These are phyloP conservation scores for Hypocryptadius cinnamomeus DNA, from an alignment of 2,113 vertebrate species.

Conservation along the genomic window DNA sequence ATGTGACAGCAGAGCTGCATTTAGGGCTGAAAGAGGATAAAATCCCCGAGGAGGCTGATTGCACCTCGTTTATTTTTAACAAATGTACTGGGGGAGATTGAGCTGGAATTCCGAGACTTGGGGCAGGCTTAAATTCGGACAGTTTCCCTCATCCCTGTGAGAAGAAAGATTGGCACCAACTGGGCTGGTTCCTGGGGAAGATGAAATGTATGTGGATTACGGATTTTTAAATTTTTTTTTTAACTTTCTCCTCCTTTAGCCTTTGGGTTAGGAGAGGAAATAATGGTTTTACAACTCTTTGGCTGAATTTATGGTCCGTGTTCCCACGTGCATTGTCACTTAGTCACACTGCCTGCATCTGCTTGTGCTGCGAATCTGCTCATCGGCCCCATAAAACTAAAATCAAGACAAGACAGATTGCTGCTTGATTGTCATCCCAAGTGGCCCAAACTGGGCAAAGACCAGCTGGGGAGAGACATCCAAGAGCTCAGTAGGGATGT, in stretches of 20 bases:
- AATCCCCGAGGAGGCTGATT: neutral
- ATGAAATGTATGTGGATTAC: neutral
- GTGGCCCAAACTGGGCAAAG: neutral
- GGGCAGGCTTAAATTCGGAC: neutral
- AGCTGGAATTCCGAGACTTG: neutral
- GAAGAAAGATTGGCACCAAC: neutral
- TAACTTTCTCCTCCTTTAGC: neutral
- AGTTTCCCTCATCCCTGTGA: neutral
- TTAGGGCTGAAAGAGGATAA: constrained; percentile 33
- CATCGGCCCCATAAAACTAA: neutral
- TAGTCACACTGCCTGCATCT: neutral
- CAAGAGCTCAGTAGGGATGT: neutral
- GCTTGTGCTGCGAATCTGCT: neutral
- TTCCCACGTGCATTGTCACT: neutral
- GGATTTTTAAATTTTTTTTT: neutral
- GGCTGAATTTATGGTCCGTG: neutral
- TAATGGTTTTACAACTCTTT: neutral
- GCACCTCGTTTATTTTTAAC: constrained; percentile 28
- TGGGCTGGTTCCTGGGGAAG: neutral
- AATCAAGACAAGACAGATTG: neutral
- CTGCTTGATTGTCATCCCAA: neutral
- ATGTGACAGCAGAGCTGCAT: constrained; percentile 50
- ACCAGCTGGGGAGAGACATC: neutral
- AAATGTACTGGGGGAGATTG: neutral
- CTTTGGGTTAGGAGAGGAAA: neutral